Evolutionary conservation across 2,888 invertebrate genomes (phyloP).

Genomic region (Trachelus iudaicus): DNA sequence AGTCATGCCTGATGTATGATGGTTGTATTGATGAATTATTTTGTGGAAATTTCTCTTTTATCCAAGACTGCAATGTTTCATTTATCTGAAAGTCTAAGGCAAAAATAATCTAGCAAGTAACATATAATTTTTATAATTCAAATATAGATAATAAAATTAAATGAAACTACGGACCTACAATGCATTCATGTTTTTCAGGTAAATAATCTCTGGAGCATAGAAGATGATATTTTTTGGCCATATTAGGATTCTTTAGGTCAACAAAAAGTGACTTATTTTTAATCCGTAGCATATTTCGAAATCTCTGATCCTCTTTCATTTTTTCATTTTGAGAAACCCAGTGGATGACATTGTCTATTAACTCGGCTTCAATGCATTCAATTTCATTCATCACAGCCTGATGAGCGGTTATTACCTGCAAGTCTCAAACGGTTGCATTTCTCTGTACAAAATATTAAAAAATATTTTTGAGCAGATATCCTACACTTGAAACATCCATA

Average conservation of each 20-base stretch:
- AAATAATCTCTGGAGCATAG: conserved; percentile 51
- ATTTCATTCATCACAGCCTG: conserved; percentile 34
- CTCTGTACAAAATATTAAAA: neutral
- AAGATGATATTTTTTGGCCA: conserved; percentile 45
- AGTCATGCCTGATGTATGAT: neutral
- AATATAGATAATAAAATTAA: neutral
- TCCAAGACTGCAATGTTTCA: neutral
- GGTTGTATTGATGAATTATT: neutral
- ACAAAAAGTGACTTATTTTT: conserved; percentile 33
- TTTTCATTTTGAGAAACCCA: neutral
- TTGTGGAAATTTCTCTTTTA: neutral
- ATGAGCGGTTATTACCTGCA: conserved; percentile 31
- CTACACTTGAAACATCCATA: neutral
- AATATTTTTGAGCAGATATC: neutral
- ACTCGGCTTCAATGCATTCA: conserved; percentile 38
- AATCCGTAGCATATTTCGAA: conserved; percentile 45
- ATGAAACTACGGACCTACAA: conserved; percentile 41
- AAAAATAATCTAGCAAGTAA: neutral
- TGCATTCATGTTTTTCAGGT: conserved; percentile 44
- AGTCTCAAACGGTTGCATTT: neutral
- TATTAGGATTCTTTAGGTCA: neutral
- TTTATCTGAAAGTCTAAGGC: neutral
- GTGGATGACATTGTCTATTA: conserved; percentile 50
- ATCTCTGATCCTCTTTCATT: conserved; percentile 1
- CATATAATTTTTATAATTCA: neutral